Evolutionary conservation across 2,888 invertebrate genomes (phyloP).

Genomic region (Dryobotodes eremita): DNA sequence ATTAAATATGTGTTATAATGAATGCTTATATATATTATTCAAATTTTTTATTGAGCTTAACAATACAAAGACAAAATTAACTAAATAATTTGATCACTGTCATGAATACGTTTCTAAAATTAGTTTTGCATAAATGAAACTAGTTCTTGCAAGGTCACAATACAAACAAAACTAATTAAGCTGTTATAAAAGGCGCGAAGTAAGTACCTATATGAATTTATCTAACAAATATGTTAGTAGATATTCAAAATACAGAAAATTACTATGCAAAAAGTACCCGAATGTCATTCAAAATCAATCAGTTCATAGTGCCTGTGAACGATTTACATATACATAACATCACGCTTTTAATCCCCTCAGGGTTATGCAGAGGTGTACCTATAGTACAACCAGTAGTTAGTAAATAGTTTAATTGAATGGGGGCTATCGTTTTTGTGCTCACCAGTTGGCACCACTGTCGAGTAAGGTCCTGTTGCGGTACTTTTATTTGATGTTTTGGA

Average conservation of each 20-base stretch:
- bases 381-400: too few relatives aligned
- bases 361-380: too few relatives aligned
- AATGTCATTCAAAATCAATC: neutral
- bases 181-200: neutral
- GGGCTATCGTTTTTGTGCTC: too few relatives aligned
- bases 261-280: neutral
- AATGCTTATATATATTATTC: neutral
- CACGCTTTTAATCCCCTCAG: too few relatives aligned
- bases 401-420: neutral
- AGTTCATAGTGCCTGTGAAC: neutral
- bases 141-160: conserved; percentile 14
- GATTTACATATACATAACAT: too few relatives aligned
- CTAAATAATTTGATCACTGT: neutral
- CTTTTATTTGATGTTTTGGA: too few relatives aligned
- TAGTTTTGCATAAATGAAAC: neutral
- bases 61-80: neutral
- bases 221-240: neutral
- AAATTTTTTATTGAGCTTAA: neutral
- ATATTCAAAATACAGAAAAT: neutral
- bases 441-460: too few relatives aligned
- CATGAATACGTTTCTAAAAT: neutral
- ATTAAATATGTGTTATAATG: neutral
- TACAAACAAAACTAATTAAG: neutral
- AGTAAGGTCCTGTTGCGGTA: too few relatives aligned
- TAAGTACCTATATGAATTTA: neutral